These are phyloP conservation scores for Acrocyrtus sp. DNA, from an alignment of 2,888 invertebrate species.

Conservation along the genomic window DNA sequence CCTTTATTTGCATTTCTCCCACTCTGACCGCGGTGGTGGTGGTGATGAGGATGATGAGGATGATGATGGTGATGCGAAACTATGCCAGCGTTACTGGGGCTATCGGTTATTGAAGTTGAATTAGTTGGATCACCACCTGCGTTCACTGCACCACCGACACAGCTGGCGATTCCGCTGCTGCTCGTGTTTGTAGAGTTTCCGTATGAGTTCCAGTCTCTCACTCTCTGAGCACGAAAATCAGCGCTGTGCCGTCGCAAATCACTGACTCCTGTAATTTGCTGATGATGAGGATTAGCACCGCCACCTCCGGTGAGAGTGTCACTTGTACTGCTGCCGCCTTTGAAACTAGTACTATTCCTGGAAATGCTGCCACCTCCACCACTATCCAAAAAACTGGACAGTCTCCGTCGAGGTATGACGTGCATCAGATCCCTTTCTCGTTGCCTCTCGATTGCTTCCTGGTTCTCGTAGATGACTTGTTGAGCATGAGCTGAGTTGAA, in stretches of 20 bases:
- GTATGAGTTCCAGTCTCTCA: slow-evolving; percentile 30
- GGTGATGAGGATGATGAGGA: background rate
- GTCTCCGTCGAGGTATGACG: slow-evolving; percentile 40
- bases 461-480: slow-evolving; percentile 46
- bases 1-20: slow-evolving; percentile 34
- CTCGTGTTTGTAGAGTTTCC: slow-evolving; percentile 21
- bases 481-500: slow-evolving; percentile 31
- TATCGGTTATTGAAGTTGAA: slow-evolving; percentile 25
- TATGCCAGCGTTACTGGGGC: slow-evolving; percentile 1
- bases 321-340: slow-evolving; percentile 30
- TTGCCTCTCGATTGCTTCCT: slow-evolving; percentile 42
- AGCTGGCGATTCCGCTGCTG: slow-evolving; percentile 23
- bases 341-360: slow-evolving; percentile 5
- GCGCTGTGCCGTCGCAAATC: background rate
- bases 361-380: too few relatives aligned
- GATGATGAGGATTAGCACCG: background rate
- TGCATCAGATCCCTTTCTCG: slow-evolving; percentile 43
- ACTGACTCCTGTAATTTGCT: background rate
- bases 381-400: slow-evolving; percentile 44
- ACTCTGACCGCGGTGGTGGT: background rate
- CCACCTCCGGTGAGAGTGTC: slow-evolving; percentile 15
- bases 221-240: slow-evolving; percentile 31
- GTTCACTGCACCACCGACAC: slow-evolving; percentile 11
- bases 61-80: too few relatives aligned
- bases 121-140: slow-evolving; percentile 13